Conservation (phyloP, 2,113 vertebrate species). For the Tiliqua scincoides region DNA sequence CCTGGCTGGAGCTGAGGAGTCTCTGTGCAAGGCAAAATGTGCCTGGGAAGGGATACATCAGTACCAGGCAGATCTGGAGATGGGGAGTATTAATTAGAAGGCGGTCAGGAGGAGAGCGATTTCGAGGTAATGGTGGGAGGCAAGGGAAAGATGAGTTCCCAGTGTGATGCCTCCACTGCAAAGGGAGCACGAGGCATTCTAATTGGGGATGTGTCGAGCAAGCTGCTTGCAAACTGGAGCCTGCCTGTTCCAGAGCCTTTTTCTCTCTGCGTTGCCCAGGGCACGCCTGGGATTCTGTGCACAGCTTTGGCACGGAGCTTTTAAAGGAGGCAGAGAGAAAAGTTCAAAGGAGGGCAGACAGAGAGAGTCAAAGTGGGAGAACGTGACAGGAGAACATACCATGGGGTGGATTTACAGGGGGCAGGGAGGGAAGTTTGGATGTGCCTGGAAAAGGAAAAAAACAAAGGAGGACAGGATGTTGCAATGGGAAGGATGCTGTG, state of each 20-base stretch:
- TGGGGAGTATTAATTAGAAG: slow-evolving; percentile 33
- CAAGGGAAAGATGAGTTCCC: not conserved
- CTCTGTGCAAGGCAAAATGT: not conserved
- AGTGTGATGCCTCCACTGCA: slow-evolving; percentile 17
- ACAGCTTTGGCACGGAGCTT: not conserved
- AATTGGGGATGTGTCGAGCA: slow-evolving; percentile 33
- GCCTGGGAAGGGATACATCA: slow-evolving; percentile 4
- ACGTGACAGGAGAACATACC: slow-evolving; percentile 35
- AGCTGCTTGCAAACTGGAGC: not conserved
- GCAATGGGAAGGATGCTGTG: too few species aligned
- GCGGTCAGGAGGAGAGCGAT: slow-evolving; percentile 29
- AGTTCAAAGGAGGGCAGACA: slow-evolving; percentile 37
- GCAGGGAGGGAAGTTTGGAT: not conserved
- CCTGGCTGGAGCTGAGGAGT: not conserved
- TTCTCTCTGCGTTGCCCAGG: slow-evolving; percentile 25
- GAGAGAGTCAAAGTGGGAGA: slow-evolving; percentile 19
- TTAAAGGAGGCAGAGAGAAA: slow-evolving; percentile 26
- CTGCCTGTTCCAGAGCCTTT: not conserved
- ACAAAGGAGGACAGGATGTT: not conserved
- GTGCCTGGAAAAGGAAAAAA: not conserved
- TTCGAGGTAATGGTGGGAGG: slow-evolving; percentile 19
- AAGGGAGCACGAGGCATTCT: slow-evolving; percentile 22
- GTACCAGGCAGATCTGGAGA: slow-evolving; percentile 16
- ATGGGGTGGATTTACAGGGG: not conserved
- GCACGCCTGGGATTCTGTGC: slow-evolving; percentile 24